phyloP scores from a whole-genome alignment of 2,113 vertebrate species.

The Arothron firmamentum region DNA sequence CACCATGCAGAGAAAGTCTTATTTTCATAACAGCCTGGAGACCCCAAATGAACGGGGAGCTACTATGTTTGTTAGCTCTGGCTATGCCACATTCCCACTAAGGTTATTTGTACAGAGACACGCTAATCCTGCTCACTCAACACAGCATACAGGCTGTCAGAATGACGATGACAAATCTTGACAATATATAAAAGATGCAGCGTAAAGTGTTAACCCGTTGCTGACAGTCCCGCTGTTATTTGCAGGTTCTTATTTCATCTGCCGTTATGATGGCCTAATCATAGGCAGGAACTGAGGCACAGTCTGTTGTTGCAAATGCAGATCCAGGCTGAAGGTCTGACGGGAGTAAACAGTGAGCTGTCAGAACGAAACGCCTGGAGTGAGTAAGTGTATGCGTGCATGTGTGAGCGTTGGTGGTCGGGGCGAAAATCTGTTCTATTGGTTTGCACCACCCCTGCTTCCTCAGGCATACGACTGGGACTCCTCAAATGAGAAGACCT shows the following conservation, averaged over 20 bases:
- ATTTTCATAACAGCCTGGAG: slow-evolving; percentile 55
- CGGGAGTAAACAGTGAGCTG: slow-evolving; percentile 66
- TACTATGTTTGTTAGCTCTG: slow-evolving; percentile 60
- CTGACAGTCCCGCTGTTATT: slow-evolving; percentile 29
- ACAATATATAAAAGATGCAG: slow-evolving; percentile 5
- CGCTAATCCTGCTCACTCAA: slow-evolving; percentile 57
- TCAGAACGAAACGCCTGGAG: slow-evolving; percentile 46
- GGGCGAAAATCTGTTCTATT: slow-evolving; percentile 53
- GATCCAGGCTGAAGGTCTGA: slow-evolving; percentile 60
- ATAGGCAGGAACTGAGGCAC: slow-evolving; percentile 29
- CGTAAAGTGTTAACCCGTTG: slow-evolving; percentile 6
- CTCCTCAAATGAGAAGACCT: slow-evolving; percentile 44
- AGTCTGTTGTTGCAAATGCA: slow-evolving; percentile 52
- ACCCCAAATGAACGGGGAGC: slow-evolving; percentile 40
- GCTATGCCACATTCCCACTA: slow-evolving; percentile 43
- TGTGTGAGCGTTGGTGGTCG: background rate
- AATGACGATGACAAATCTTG: slow-evolving; percentile 46
- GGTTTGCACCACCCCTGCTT: slow-evolving; percentile 46
- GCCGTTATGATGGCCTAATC: slow-evolving; percentile 47
- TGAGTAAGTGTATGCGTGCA: slow-evolving; percentile 9
- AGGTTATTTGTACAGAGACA: slow-evolving; percentile 57
- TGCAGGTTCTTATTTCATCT: slow-evolving; percentile 52
- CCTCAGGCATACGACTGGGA: slow-evolving; percentile 64
- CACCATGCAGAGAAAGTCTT: slow-evolving; percentile 50
- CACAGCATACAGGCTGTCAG: slow-evolving; percentile 20